Evolutionary conservation across 1,140 invertebrate species (phyloP).

Genomic region (Drosophila sproati): DNA sequence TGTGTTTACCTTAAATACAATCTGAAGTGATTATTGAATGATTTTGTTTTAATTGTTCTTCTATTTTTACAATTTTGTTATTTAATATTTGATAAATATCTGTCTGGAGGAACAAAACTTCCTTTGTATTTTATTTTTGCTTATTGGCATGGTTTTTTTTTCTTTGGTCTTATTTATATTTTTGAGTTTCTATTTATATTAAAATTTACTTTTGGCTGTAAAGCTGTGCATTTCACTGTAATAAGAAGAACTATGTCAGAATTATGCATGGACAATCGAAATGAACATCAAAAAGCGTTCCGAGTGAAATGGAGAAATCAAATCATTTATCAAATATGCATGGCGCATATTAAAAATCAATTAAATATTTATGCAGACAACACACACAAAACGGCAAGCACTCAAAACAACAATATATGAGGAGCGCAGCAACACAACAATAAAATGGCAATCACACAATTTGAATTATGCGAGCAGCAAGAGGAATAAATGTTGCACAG

Average conservation of each 20-base stretch:
- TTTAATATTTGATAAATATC: too few relatives aligned
- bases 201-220: neutral
- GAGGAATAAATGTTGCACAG: conserved; percentile 7
- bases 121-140: too few relatives aligned
- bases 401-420: conserved; percentile 55
- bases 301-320: conserved; percentile 54
- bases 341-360: conserved; percentile 78
- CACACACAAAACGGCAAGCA: conserved; percentile 27
- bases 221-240: neutral
- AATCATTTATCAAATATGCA: conserved; percentile 77
- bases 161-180: too few relatives aligned
- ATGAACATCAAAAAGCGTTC: conserved; percentile 39
- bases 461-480: conserved; percentile 45
- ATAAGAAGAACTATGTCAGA: neutral
- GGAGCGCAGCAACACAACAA: conserved; percentile 37
- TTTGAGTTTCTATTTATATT: neutral
- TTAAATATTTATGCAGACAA: conserved; percentile 75
- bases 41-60: too few relatives aligned
- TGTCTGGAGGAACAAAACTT: too few relatives aligned
- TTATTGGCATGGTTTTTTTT: too few relatives aligned
- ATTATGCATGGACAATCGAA: conserved; percentile 46
- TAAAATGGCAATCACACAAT: conserved; percentile 49
- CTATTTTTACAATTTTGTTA: too few relatives aligned
- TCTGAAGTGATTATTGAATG: too few relatives aligned
- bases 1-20: too few relatives aligned